Base-by-base conservation (phyloP, 1,140 invertebrate genomes). In the Pseudomyrmex sp. region DNA sequence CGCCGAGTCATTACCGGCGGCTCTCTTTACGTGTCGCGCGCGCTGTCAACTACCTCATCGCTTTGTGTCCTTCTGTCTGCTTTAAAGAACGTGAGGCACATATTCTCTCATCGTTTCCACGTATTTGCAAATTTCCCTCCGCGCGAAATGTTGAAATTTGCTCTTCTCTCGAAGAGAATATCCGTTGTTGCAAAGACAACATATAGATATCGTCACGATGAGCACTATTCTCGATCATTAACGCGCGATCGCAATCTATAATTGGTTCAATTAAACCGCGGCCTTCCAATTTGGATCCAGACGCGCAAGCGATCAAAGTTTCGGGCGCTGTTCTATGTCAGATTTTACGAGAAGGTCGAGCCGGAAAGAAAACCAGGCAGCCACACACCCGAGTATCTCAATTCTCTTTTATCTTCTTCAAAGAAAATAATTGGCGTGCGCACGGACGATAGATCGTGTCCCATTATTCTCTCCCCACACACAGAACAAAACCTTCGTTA, bases 341-440 rank as follows among this genome's bases (percentile, higher is more conserved):
- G 44, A 44, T 69, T 66, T 80, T 65, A 76, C 35, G 35, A 87
- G 68, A 58, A 88, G 63, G 15, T 44, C 35, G 35, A 8, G 69
- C 44, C 52, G 66, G 65, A 35, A 87, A 65, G 74, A 63, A 70
- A 87, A 75, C 46, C 86, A 88, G 82, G 23, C 58, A 76, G 66
- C 62, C 59, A 15, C 56, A n/a, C 12, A 8, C 26, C 35, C 35
- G 35, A 35, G 35, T 7, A 5, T 77, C n/a, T 72, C 54, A 80
- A 80, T 70, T 12, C 35, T 70, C 35, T 70, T 56, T 48, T 72
- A 59, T 72, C 20, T 79, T 9, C 35, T 35, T 35, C 35, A 35
- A 3, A 80, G 20, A 61, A 44, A 72, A 59, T 72, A 72, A 59
- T 72, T 70, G 12, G n/a, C 15, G 20, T 52, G n/a, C 66, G n/a